phyloP scores from a whole-genome alignment of 2,797 vertebrate genomes.

The Cyprinodon diabolis region DNA sequence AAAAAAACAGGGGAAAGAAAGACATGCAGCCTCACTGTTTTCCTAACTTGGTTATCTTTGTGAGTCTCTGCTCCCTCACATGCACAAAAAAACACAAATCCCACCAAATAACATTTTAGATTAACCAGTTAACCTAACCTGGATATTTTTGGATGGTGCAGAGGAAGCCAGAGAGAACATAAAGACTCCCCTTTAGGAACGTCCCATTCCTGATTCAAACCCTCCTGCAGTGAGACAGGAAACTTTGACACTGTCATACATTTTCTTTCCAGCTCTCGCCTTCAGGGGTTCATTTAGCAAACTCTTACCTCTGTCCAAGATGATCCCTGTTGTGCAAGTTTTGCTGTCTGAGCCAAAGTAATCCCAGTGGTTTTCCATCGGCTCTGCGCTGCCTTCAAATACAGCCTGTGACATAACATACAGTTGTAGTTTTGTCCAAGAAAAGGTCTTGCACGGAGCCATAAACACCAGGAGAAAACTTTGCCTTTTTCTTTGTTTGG shows the following conservation, averaged over 20 bases:
- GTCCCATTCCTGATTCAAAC: too few relatives aligned
- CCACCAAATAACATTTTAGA: background rate
- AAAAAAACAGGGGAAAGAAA: constrained; percentile 8
- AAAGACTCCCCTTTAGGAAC: background rate
- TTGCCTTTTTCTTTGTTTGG: constrained; percentile 23
- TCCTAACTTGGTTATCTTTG: too few relatives aligned
- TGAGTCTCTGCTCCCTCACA: too few relatives aligned
- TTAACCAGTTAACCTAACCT: background rate
- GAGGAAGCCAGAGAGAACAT: background rate
- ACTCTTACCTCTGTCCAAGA: constrained; percentile 40
- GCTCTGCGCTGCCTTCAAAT: constrained; percentile 58
- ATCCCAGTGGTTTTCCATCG: constrained; percentile 49
- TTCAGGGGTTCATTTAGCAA: constrained; percentile 23
- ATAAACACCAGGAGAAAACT: constrained; percentile 20
- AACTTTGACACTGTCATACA: constrained; percentile 18
- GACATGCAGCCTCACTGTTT: too few relatives aligned
- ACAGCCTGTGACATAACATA: constrained; percentile 60
- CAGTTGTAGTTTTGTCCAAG: constrained; percentile 44
- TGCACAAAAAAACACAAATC: too few relatives aligned
- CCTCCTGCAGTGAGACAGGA: background rate
- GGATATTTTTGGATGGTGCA: background rate
- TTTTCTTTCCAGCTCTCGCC: constrained; percentile 17
- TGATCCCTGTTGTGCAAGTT: constrained; percentile 49
- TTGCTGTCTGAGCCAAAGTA: constrained; percentile 41
- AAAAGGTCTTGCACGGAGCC: constrained; percentile 45